Base-by-base conservation (phyloP, 2,888 invertebrate species). In the Monopis laevigella region DNA sequence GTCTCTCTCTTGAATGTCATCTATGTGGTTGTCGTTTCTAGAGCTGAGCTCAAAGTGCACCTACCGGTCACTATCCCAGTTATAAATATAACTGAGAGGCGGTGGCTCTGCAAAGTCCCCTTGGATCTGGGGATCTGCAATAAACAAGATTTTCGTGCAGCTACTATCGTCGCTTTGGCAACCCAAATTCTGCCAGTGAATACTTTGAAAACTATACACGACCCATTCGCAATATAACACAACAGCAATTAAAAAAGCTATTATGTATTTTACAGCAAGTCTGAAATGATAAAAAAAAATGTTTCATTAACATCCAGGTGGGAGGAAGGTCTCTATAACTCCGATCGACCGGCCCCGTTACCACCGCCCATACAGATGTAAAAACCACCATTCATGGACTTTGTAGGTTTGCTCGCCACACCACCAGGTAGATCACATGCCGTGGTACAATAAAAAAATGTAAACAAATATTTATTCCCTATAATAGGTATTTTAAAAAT, bases 91-190 rank as follows among this genome's bases (percentile, higher is more conserved):
- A 40, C 90, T 91, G 24, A 90, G 75, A 35, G 84, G 82, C 41
- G 84, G 80, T 2, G 85, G 71, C 41, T 93, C 94, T 55, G 89
- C 87, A 27, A 83, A 69, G 50, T 92, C 87, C 0, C 97, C 98
- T 50, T 96, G 86, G 45, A 98, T 86, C 70, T 98, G 98, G 12
- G 97, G 96, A 71, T 98, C 98, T 4, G 96, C 94, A 40, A 93
- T 88, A 39, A 91, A 82, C 38, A 92, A 63, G 42, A 92, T 74
- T 53, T 82, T 85, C 3, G 86, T 84, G 50, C 89, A 88, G 42
- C 82, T 77, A 1, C 49, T 40, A 24, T 65, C 65, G n/a, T 57
- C 44, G 4, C 50, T 43, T 51, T 54, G 62, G 72, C 87, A 87
- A 43, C 69, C 59, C 19, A 82, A 54, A 11, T 66, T 60, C 39